Percentiles rank a stretch among this genome's conserved stretches.
phyloP scores from a whole-genome alignment of 2,888 invertebrate genomes.

The Troides oblongomaculatus region DNA sequence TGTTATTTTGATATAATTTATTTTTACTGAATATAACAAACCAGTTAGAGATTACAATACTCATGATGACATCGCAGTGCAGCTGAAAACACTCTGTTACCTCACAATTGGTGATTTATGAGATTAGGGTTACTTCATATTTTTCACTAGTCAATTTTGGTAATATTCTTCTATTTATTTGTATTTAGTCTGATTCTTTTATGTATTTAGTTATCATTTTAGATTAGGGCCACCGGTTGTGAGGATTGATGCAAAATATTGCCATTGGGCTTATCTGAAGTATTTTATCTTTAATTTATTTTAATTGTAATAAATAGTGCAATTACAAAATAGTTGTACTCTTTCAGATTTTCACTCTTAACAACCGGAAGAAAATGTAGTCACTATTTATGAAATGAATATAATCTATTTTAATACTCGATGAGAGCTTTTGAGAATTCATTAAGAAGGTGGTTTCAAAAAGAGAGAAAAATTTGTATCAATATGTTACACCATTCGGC shows the following conservation, averaged over 20 bases:
- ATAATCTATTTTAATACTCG: no score
- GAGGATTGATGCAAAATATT: slow-evolving; percentile 62
- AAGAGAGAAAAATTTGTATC: no score
- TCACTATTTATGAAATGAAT: no score
- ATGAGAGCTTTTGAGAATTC: no score
- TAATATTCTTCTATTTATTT: slow-evolving; percentile 31
- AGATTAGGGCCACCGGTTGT: slow-evolving; percentile 64
- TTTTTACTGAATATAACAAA: no score
- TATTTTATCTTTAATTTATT: slow-evolving; percentile 3
- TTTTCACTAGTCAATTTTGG: slow-evolving; percentile 19
- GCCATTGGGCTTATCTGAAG: slow-evolving; percentile 54
- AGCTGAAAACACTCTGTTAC: slow-evolving; percentile 68
- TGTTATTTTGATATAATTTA: no score
- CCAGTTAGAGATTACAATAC: no score
- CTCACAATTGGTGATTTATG: slow-evolving; percentile 48
- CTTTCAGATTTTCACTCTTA: slow-evolving; percentile 25
- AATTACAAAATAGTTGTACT: slow-evolving; percentile 6
- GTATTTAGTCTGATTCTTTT: slow-evolving; percentile 28
- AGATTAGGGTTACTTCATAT: slow-evolving; percentile 50
- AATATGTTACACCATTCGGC: no score
- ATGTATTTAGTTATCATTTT: slow-evolving; percentile 40
- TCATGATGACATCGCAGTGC: slow-evolving; percentile 75
- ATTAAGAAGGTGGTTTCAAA: background rate
- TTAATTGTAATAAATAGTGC: no score
- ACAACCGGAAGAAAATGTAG: no score